phyloP scores from a whole-genome alignment of 2,797 vertebrate species.

The Notolepis coatsorum region DNA sequence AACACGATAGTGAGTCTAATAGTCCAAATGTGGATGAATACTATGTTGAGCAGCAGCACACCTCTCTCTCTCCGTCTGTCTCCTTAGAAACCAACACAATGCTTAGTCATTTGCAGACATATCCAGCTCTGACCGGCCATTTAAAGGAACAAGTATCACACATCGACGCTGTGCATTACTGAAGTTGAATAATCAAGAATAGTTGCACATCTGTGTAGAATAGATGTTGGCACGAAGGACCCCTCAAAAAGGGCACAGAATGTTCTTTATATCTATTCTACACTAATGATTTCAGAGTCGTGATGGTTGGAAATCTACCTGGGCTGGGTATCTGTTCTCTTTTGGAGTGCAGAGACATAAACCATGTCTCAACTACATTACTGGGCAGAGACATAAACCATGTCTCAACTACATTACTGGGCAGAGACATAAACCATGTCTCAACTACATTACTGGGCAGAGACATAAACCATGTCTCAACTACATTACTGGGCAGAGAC shows the following conservation, averaged over 20 bases:
- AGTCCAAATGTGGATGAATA: constrained; percentile 22
- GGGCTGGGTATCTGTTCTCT: not conserved
- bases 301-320: constrained; percentile 18
- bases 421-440: no score
- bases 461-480: no score
- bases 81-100: constrained; percentile 34
- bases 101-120: constrained; percentile 53
- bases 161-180: no score
- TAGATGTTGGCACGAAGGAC: constrained; percentile 41
- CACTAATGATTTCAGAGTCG: constrained; percentile 17
- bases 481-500: no score
- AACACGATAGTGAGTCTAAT: not conserved
- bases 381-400: no score
- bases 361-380: no score
- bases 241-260: constrained; percentile 22
- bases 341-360: constrained; percentile 16
- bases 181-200: constrained; percentile 21
- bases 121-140: constrained; percentile 7
- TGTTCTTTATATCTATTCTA: constrained; percentile 18
- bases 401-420: no score
- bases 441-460: no score
- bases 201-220: constrained; percentile 33
- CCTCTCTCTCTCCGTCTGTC: constrained; percentile 35
- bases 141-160: constrained; percentile 37
- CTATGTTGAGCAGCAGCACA: constrained; percentile 18